Base-by-base conservation (phyloP, 2,888 invertebrate species). In the Galeopsomyia nigrocyanea region DNA sequence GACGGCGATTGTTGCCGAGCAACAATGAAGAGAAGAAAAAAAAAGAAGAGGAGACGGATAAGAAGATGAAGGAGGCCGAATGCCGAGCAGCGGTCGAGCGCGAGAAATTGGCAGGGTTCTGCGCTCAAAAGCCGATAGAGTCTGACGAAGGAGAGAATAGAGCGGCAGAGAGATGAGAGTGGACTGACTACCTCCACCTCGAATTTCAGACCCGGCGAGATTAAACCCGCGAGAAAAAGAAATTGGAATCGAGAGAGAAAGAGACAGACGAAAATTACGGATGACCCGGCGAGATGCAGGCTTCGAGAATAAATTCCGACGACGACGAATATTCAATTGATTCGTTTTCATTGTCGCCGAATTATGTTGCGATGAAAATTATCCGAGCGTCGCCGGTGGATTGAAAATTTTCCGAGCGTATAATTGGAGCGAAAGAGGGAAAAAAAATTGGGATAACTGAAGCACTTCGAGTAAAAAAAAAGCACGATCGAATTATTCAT, bases 221-320 rank as follows among this genome's bases (percentile, higher is more conserved):
- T 81, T 80, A 80, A 81, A 77, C 77, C 75, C 75, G 79, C 78
- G 80, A 80, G 79, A 80, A 81, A 79, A 79, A 80, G 80, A 80
- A 81, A 81, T 81, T 80, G 80, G 80, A 81, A 81, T 80, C 79
- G 78, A 80, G 79, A 5, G 26, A 26, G 26, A 26, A 26, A 80
- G 79, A 5, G 26, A 26, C 3, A 26, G 5, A 80, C 80, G 79
- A 78, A 82, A 80, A 81, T 79, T 80, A 80, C 78, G 77, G 78
- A 77, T 77, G 13, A 10, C 78, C 76, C 77, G 76, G 75, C 55
- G 71, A 75, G 71, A 72, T 60, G 69, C 58, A 75, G 68, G 61
- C 70, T 67, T 71, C 68, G 39, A 17, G 61, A 69, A 64, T 60
- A 22, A 47, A 68, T 67, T 46, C 21, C 46, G 55, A 58, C 68